phyloP scores from a whole-genome alignment of 2,113 vertebrate species.

The Gulo gulo region DNA sequence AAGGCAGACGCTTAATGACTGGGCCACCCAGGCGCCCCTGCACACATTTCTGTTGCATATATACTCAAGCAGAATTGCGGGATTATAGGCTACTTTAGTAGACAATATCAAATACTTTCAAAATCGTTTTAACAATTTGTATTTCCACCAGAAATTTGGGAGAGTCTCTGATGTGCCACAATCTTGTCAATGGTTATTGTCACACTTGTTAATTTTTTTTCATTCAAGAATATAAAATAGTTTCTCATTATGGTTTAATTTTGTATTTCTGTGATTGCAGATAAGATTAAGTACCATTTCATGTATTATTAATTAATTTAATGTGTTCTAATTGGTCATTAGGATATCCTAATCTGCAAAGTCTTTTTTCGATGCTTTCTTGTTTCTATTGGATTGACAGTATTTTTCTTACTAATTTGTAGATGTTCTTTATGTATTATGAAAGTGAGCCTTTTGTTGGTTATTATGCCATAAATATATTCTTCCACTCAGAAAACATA shows the following conservation, averaged over 20 bases:
- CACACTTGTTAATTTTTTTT: not conserved
- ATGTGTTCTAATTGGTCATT: not conserved
- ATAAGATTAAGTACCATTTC: not conserved
- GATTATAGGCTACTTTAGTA: not conserved
- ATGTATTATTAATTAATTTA: not conserved
- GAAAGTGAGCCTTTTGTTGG: not conserved
- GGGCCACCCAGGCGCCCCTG: too few species aligned
- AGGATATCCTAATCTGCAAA: not conserved
- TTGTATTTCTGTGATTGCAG: not conserved
- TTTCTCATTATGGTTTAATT: not conserved
- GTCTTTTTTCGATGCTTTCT: not conserved
- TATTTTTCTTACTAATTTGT: slow-evolving; percentile 24
- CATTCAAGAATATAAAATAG: not conserved
- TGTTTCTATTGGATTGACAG: not conserved
- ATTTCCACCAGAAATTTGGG: not conserved
- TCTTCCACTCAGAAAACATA: not conserved
- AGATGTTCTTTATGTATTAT: not conserved
- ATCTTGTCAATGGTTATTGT: not conserved
- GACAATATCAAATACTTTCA: not conserved
- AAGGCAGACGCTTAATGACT: too few species aligned
- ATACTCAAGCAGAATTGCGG: not conserved
- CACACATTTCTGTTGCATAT: not conserved
- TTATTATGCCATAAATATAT: not conserved
- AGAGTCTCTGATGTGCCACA: not conserved
- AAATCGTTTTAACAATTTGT: not conserved